Base-by-base conservation (phyloP, 1,140 invertebrate genomes). In the Chironomus tepperi region DNA sequence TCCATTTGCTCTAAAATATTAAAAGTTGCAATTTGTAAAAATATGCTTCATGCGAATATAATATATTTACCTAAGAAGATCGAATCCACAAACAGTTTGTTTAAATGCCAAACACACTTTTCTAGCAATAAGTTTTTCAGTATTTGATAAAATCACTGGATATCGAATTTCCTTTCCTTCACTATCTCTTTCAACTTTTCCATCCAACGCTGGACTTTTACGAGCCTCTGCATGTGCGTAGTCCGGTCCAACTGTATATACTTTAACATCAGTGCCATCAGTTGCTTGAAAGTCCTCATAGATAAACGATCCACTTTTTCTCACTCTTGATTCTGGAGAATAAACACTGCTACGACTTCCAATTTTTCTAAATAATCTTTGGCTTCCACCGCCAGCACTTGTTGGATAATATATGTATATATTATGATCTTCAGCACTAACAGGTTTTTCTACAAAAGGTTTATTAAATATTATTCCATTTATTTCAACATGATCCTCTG, bases 281-380 rank as follows among this genome's bases (percentile, higher is more conserved):
- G 98, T 99, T 1, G 98, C 97, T 97, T 99, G 99, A 83, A 99
- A 99, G 84, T 99, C 98, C 89, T 99, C 98, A 83, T 99, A 99
- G 80, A 99, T 99, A 84, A 96, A 99, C 9, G 96, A 98, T 16
- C 98, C 98, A 18, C 94, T 95, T 84, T 96, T 98, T 42, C 98
- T 87, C 15, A 99, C 95, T 77, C 95, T 88, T 72, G 95, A 98
- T 83, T 98, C 96, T 9, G 95, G 93, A 1, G 96, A 98, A 83
- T 99, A 99, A 64, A 99, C 96, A 83, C 96, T 98, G 82, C 96
- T 98, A 73, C 98, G 88, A 82, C 96, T 98, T 73, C 97, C 98
- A 83, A 99, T 98, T 88, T 99, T 99, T 81, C 98, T 88, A 84
- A 99, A 99, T 64, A 99, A 85, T 78, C 96, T 87, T 81, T 99